These are phyloP conservation scores for Sarcophilus harrisii DNA, from an alignment of 2,797 vertebrate species.

Conservation along the genomic window DNA sequence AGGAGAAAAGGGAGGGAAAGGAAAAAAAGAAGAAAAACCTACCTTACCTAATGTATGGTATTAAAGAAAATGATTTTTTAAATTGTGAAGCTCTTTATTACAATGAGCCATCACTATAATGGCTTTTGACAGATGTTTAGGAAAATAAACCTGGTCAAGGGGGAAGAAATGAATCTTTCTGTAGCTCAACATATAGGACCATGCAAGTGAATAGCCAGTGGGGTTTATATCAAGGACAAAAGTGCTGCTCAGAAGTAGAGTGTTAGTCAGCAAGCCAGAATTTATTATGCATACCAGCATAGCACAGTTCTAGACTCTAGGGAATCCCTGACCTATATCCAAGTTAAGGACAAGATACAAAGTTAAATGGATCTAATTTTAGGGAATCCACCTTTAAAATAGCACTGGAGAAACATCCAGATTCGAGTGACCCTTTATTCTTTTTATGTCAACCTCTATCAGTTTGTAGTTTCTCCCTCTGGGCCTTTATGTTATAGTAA, in stretches of 20 bases:
- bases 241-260: background rate
- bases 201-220: background rate
- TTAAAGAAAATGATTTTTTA: background rate
- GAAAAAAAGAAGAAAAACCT: background rate
- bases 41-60: background rate
- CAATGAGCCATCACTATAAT: background rate
- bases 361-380: background rate
- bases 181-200: background rate
- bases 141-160: background rate
- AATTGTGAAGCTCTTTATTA: background rate
- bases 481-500: background rate
- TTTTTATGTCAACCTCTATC: background rate
- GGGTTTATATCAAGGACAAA: background rate
- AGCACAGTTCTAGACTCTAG: background rate
- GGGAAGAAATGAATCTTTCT: background rate
- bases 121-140: background rate
- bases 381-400: background rate
- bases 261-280: background rate
- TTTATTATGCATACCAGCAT: background rate
- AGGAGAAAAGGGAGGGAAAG: background rate
- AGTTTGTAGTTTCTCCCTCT: background rate
- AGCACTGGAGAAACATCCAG: background rate
- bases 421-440: background rate
- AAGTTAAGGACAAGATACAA: background rate
- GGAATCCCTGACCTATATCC: background rate